phyloP scores from a whole-genome alignment of 2,113 vertebrate genomes.

The Pomatostomus ruficeps region DNA sequence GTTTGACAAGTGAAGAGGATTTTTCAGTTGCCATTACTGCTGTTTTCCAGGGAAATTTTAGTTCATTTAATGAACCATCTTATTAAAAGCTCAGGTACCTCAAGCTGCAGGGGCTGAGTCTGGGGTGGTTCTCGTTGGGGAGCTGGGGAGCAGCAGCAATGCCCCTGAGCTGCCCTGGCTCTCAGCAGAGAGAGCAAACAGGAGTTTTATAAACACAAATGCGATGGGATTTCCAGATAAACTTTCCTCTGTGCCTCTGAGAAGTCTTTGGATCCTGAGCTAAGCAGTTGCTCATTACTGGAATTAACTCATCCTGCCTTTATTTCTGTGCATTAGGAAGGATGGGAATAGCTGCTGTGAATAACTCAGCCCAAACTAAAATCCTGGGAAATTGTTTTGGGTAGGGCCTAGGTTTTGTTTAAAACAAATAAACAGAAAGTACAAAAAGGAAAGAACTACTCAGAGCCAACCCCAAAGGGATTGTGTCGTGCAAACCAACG shows the following conservation, averaged over 20 bases:
- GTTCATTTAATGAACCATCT: background rate
- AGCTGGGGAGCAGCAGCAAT: background rate
- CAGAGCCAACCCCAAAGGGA: background rate
- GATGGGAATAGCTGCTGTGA: background rate
- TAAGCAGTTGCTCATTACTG: background rate
- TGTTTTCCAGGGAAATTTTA: background rate
- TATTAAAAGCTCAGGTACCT: background rate
- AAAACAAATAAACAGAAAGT: slow-evolving; percentile 22
- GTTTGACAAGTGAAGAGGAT: background rate
- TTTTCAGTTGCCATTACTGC: background rate
- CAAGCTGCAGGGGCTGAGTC: background rate
- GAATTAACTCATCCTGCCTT: background rate
- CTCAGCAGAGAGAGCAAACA: background rate
- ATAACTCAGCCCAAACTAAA: background rate
- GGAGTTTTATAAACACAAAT: background rate
- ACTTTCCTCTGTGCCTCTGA: background rate
- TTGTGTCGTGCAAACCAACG: background rate
- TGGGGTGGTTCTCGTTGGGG: background rate
- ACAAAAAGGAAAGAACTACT: background rate
- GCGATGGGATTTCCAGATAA: background rate
- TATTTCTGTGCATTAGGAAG: background rate
- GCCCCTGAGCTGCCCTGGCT: background rate
- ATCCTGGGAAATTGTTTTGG: background rate
- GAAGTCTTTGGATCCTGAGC: background rate
- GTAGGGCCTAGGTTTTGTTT: background rate